Evolutionary conservation across 1,140 invertebrate species (phyloP), one percentile per base, ranked within the genome.

Genomic region (Leptinotarsa texana): DNA sequence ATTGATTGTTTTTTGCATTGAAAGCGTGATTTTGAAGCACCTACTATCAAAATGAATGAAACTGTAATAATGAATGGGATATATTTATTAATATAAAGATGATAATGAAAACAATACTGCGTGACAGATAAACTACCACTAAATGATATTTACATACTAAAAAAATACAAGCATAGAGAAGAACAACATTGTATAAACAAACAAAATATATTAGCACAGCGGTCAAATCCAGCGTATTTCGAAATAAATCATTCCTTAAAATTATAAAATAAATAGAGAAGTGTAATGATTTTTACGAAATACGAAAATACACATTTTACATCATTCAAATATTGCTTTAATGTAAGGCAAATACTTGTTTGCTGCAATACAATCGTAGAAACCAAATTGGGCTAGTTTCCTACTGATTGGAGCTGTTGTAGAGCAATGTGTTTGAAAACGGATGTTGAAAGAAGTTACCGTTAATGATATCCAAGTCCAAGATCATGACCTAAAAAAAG

Each of bases 281-380:
- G 17, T 33, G 42, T 11, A 3, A 42, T 33, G 27, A 33, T 68
- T 33, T 18, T 15, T 68, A 18, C 18, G 47, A 51, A 11, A 49
- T 69, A 49, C 22, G 33, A 15, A 18, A 33, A 24, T 71, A 71
- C 51, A 57, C 69, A 62, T 49, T 71, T 62, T n/a, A 62, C 69
- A 62, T 24, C 27, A 42, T 4, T 17, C 69, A 71, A 71, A 57
- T 42, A 24, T 24, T 71, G 49, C 69, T 71, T 71, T 71, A 71
- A 71, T 71, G 69, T 71, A 71, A 71, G 57, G 69, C 69, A 57
- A 61, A 61, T 33, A 63, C 17, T 71, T 62, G 22, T 24, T 49
- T 24, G 57, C 21, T 62, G 69, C 33, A 71, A 71, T 21, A 63
- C 69, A 71, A 27, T 8, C 22, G 11, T 27, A 24, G 24, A 17